phyloP scores from a whole-genome alignment of 1,140 invertebrate species.

The Holotrichia oblita region DNA sequence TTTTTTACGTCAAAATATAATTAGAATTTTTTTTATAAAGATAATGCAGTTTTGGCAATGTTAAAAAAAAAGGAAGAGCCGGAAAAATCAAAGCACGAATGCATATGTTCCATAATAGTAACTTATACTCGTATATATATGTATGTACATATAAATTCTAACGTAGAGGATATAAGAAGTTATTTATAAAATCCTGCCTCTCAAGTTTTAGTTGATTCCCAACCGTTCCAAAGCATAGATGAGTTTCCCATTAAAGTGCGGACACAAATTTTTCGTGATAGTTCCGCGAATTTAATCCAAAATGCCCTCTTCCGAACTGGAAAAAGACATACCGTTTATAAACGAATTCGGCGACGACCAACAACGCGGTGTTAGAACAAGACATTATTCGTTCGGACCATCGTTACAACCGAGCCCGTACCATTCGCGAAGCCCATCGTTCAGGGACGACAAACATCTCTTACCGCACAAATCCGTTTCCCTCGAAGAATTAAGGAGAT shows the following conservation, averaged over 20 bases:
- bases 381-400: slow-evolving; percentile 1
- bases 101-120: not conserved
- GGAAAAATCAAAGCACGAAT: not conserved
- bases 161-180: not conserved
- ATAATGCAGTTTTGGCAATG: no score
- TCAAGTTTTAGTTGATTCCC: not conserved
- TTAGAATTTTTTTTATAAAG: no score
- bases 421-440: slow-evolving; percentile 37
- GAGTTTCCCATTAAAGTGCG: not conserved
- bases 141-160: not conserved
- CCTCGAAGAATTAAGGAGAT: not conserved
- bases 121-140: not conserved
- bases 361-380: not conserved
- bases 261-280: no score
- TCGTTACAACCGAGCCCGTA: slow-evolving; percentile 20
- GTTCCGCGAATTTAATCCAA: not conserved
- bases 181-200: not conserved
- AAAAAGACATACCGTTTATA: slow-evolving; percentile 5
- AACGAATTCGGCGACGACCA: not conserved
- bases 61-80: no score
- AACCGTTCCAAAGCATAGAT: not conserved
- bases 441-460: slow-evolving; percentile 16
- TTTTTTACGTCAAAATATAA: no score
- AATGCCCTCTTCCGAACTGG: not conserved
- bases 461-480: not conserved